phyloP scores from a whole-genome alignment of 2,113 vertebrate genomes.

The Trematomus loennbergii region DNA sequence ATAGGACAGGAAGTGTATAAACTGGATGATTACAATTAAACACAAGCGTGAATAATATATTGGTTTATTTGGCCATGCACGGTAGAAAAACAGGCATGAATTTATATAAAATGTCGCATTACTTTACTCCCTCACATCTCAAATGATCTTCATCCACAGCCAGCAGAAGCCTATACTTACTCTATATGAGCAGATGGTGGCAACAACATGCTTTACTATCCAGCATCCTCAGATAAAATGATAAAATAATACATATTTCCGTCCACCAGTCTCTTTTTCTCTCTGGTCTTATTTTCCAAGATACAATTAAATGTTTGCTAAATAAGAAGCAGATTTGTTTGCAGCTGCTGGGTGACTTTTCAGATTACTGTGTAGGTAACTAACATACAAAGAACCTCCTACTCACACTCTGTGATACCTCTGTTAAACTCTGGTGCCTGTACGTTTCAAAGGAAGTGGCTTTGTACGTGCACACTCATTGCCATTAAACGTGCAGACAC shows the following conservation, averaged over 20 bases:
- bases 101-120: not conserved
- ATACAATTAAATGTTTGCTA: constrained; percentile 14
- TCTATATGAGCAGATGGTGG: constrained; percentile 15
- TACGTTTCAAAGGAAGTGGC: constrained; percentile 12
- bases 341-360: constrained; percentile 23
- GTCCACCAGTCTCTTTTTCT: constrained; percentile 10
- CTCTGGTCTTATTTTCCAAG: constrained; percentile 20
- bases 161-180: not conserved
- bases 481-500: not conserved
- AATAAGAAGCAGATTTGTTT: constrained; percentile 21
- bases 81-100: not conserved
- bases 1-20: not conserved
- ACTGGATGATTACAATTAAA: too few relatives aligned
- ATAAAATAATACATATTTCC: not conserved
- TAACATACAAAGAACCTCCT: constrained; percentile 20
- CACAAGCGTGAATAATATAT: not conserved
- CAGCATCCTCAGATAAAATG: not conserved
- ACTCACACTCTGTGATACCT: constrained; percentile 24
- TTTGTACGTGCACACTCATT: not conserved
- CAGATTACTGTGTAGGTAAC: constrained; percentile 27
- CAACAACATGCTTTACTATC: not conserved
- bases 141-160: constrained; percentile 20
- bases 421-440: not conserved
- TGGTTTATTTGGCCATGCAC: not conserved
- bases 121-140: not conserved